Evolutionary conservation across 2,888 invertebrate species (phyloP).

Genomic region (Rhagonycha lutea): DNA sequence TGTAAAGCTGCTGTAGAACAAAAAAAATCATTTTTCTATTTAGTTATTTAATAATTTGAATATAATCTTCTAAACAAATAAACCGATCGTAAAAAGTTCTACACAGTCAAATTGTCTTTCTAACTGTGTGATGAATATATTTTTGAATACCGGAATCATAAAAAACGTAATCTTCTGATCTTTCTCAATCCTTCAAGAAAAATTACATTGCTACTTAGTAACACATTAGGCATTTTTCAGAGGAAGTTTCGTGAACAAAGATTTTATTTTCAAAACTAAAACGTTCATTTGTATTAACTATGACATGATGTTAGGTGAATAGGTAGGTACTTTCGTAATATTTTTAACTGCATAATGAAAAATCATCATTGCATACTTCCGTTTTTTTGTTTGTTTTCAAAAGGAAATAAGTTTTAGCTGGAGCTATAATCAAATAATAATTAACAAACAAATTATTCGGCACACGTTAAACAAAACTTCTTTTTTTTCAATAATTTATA

Average conservation of each 20-base stretch:
- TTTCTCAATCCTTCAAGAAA: background rate
- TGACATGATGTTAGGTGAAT: background rate
- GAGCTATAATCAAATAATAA: slow-evolving; percentile 6
- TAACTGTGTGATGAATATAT: background rate
- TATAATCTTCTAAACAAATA: too few relatives aligned
- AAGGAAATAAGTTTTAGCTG: slow-evolving; percentile 32
- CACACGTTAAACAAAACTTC: background rate
- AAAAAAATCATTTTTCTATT: too few relatives aligned
- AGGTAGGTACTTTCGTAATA: background rate
- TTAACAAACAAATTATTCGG: background rate
- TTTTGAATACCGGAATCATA: background rate
- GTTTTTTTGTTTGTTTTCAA: slow-evolving; percentile 26
- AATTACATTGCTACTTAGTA: background rate
- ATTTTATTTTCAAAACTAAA: background rate
- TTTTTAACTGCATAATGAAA: slow-evolving; percentile 31
- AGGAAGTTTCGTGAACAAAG: background rate
- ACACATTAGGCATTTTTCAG: background rate
- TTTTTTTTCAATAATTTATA: background rate
- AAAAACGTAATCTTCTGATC: background rate
- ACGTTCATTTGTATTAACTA: background rate
- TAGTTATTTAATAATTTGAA: too few relatives aligned
- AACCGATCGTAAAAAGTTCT: too few relatives aligned
- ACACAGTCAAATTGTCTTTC: too few relatives aligned
- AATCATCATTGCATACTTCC: slow-evolving; percentile 35
- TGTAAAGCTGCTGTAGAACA: too few relatives aligned